Evolutionary conservation across 1,140 invertebrate species (phyloP).

Genomic region (Mycetomoellerius zeteki): DNA sequence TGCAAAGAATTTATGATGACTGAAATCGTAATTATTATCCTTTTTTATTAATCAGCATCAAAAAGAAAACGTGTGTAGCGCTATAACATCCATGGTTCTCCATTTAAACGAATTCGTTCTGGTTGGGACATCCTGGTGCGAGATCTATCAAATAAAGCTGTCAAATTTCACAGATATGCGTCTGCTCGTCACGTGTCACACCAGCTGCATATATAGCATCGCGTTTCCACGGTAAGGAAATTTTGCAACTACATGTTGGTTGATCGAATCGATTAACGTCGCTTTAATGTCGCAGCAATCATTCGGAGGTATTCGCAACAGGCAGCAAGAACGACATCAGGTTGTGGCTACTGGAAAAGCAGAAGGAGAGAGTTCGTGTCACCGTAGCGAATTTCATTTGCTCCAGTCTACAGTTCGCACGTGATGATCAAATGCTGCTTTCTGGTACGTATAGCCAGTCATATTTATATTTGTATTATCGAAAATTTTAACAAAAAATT

Average conservation of each 20-base stretch:
- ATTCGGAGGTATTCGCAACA: constrained; percentile 95
- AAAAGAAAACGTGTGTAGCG: constrained; percentile 88
- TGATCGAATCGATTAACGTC: constrained; percentile 15
- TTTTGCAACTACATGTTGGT: not conserved
- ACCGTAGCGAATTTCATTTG: constrained; percentile 95
- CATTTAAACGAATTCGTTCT: constrained; percentile 88
- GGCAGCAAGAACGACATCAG: constrained; percentile 94
- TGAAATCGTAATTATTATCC: not conserved
- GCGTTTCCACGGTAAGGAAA: constrained; percentile 93
- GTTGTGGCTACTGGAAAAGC: constrained; percentile 92
- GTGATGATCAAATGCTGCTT: constrained; percentile 93
- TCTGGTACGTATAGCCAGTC: constrained; percentile 87
- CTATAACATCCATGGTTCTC: constrained; percentile 90
- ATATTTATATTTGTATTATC: not conserved
- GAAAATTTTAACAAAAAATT: not conserved
- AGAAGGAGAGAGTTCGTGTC: constrained; percentile 94
- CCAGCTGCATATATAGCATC: constrained; percentile 92
- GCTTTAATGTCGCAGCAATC: constrained; percentile 87
- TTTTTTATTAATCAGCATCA: constrained; percentile 83
- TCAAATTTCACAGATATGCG: constrained; percentile 89
- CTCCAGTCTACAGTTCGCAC: constrained; percentile 91
- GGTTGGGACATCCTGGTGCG: constrained; percentile 92
- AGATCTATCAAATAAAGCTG: constrained; percentile 94
- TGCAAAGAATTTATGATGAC: not conserved
- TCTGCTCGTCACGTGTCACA: constrained; percentile 94